A percentile compares a stretch with the other conserved stretches of the same genome.
Conservation (phyloP, 1,140 invertebrate genomes). For the Hyphantria cunea region DNA sequence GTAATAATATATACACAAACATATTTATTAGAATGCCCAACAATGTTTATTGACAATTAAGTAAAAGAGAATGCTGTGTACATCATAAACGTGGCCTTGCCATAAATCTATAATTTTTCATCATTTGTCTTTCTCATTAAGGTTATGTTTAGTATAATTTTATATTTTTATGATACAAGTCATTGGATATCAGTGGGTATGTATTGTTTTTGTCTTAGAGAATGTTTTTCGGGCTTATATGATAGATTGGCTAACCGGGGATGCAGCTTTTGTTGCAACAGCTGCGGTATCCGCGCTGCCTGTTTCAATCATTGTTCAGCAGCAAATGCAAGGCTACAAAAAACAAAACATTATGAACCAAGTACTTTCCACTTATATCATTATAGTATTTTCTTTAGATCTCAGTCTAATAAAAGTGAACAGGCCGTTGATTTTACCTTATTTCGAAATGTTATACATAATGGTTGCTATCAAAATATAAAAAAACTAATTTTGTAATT, state of each 20-base stretch:
- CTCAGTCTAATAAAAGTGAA: constrained; percentile 8
- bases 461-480: constrained; percentile 69
- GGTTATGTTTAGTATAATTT: too few relatives aligned
- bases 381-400: background rate
- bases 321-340: constrained; percentile 50
- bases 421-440: constrained; percentile 46
- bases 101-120: too few relatives aligned
- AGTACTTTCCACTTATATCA: constrained; percentile 9
- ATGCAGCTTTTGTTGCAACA: constrained; percentile 43
- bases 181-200: too few relatives aligned
- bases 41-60: background rate
- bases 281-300: constrained; percentile 53
- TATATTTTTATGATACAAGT: too few relatives aligned
- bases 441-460: constrained; percentile 66
- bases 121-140: too few relatives aligned
- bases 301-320: constrained; percentile 63
- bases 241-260: constrained; percentile 37
- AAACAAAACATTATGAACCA: constrained; percentile 4
- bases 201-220: background rate
- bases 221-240: background rate
- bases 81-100: too few relatives aligned
- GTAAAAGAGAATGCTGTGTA: background rate
- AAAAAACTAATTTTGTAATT: constrained; percentile 65
- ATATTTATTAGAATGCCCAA: background rate
- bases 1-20: background rate